phyloP scores from a whole-genome alignment of 2,797 vertebrate genomes.

The Tapirus indicus region DNA sequence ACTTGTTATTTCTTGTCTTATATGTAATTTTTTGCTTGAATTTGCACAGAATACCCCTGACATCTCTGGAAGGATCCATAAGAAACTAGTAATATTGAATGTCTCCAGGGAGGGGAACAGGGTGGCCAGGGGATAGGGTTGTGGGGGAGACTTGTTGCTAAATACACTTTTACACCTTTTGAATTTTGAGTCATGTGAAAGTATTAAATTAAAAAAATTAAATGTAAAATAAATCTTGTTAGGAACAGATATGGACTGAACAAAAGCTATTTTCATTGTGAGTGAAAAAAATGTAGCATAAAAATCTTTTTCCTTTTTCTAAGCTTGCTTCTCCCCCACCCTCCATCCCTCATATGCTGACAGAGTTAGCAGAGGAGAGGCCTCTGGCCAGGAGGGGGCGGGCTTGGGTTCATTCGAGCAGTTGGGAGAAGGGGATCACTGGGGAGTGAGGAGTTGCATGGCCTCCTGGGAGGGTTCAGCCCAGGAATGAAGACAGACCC shows the following conservation, averaged over 20 bases:
- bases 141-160: neutral
- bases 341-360: neutral
- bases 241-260: neutral
- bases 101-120: neutral
- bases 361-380: neutral
- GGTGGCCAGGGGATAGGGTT: neutral
- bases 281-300: neutral
- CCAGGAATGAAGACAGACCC: neutral
- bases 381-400: neutral
- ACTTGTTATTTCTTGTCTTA: neutral
- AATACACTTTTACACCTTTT: neutral
- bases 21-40: neutral
- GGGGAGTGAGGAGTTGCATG: neutral
- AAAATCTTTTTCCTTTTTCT: neutral
- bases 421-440: neutral
- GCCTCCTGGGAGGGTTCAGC: neutral
- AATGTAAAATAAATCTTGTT: conserved; percentile 11
- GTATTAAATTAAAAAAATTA: neutral
- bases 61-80: neutral
- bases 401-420: neutral
- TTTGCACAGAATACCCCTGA: neutral
- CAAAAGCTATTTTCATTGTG: conserved; percentile 20
- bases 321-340: neutral
- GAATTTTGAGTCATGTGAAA: neutral
- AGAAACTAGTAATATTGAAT: neutral